Base-by-base conservation (phyloP, 2,888 invertebrate genomes). In the Ophion ventricosus region DNA sequence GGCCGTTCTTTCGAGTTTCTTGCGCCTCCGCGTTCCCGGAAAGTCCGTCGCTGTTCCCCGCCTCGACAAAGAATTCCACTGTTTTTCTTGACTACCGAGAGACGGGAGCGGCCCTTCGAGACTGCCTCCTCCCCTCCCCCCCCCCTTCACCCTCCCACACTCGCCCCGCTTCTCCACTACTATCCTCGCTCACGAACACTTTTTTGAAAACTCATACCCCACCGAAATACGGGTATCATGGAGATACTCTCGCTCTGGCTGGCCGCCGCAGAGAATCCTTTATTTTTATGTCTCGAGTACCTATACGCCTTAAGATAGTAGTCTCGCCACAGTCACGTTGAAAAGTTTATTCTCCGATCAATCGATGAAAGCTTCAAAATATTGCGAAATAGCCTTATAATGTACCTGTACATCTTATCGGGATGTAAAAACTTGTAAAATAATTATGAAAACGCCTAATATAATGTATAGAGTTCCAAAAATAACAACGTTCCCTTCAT, bases 191-290 rank as follows among this genome's bases (percentile, higher is more conserved):
- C 66, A 43, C 43, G 49, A 43, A 49, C 87, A 87, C 85, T 88
- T 88, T 90, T 88, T 87, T 88, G 89, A 87, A 88, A 88, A 88
- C 88, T 88, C 88, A 87, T 85, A 89, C 89, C 87, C 88, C 89
- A 56, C 59, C 23, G 59, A 73, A 73, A 59, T 57, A 54, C 72
- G 67, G 43, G 23, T 25, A 49, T 67, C 49, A 67, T 67, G 43
- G 67, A 49, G 67, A 23, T 43, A 43, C 43, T 2, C 67, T 43
- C 67, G 20, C 35, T 4, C 35, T 35, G 35, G 1, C 35, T 35
- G 35, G 35, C 8, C 35, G 35, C 35, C 35, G 35, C 1, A 5
- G 35, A 35, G 7, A 35, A 35, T 35, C 8, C 35, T 35, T 35
- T 35, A 0, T 5, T 35, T 35, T 35, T 29, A 7, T 35, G 35